A percentile compares a stretch with the other conserved stretches of the same genome.
phyloP scores from a whole-genome alignment of 2,888 invertebrate species.

The Chymomyza amoena region DNA sequence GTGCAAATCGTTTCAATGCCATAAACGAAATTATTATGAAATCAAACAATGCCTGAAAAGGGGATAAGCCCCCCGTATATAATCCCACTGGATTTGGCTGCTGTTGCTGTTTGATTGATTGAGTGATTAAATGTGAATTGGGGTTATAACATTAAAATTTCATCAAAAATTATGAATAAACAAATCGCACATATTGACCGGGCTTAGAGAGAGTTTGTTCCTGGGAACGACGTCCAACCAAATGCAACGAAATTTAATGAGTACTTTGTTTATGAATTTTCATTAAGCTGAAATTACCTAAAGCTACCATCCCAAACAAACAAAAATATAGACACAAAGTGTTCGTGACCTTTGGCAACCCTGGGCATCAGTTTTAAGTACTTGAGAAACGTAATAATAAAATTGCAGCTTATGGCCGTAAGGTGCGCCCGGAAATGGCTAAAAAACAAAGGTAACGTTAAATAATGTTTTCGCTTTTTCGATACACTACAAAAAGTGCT shows the following conservation, averaged over 20 bases:
- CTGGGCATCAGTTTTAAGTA: conserved; percentile 9
- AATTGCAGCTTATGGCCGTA: conserved; percentile 61
- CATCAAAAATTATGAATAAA: background rate
- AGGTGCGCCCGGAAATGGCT: conserved; percentile 25
- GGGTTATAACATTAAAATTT: background rate
- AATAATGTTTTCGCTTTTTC: conserved; percentile 24
- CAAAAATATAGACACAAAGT: background rate
- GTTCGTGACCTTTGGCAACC: background rate
- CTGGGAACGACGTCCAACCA: background rate
- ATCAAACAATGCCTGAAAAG: conserved; percentile 18
- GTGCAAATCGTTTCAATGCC: conserved; percentile 29
- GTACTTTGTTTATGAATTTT: conserved; percentile 55
- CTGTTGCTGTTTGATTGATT: background rate
- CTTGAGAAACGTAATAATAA: conserved; percentile 45
- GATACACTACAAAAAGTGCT: background rate
- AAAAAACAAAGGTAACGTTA: conserved; percentile 6
- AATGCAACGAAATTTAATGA: conserved; percentile 43
- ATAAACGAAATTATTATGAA: conserved; percentile 36
- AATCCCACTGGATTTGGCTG: background rate
- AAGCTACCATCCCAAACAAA: conserved; percentile 5
- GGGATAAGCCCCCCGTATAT: background rate
- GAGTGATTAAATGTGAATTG: background rate
- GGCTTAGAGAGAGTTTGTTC: conserved; percentile 10
- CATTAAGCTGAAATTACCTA: conserved; percentile 57
- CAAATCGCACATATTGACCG: background rate